phyloP scores from a whole-genome alignment of 2,888 invertebrate species.

The Spisula solida region DNA sequence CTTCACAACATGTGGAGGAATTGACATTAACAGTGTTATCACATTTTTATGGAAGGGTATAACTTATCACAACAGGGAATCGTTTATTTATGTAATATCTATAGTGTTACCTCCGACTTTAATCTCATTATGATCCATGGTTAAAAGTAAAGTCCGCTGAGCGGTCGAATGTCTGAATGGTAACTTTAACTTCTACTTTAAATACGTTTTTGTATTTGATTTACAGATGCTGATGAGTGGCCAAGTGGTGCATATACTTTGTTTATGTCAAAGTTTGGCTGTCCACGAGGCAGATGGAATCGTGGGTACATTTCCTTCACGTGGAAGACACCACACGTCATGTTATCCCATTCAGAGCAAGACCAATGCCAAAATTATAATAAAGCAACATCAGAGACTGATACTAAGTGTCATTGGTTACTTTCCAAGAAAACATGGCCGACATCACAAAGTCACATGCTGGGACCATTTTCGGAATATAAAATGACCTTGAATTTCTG shows the following conservation, averaged over 20 bases:
- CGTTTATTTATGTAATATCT: too few species aligned
- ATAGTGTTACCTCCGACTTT: too few species aligned
- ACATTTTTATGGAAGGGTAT: too few species aligned
- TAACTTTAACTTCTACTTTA: too few species aligned
- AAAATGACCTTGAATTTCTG: slow-evolving; percentile 10
- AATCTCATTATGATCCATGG: too few species aligned
- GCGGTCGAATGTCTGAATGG: too few species aligned
- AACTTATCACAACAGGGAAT: too few species aligned
- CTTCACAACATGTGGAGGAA: too few species aligned
- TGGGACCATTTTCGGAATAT: slow-evolving; percentile 14
- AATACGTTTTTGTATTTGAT: not conserved
- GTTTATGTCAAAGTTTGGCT: not conserved
- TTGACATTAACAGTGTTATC: too few species aligned
- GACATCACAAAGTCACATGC: slow-evolving; percentile 6
- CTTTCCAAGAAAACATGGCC: not conserved
- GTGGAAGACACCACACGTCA: slow-evolving; percentile 2
- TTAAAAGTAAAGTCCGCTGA: too few species aligned
- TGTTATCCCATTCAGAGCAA: not conserved
- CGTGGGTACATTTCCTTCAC: not conserved
- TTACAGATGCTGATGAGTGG: not conserved
- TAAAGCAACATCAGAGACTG: too few species aligned
- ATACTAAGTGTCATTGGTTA: not conserved
- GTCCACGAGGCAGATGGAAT: slow-evolving; percentile 10
- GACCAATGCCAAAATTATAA: not conserved
- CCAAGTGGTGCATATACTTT: not conserved